Percentiles rank a stretch among this genome's conserved stretches.
These are phyloP conservation scores for Tribolium freemani DNA, from an alignment of 2,888 invertebrate species.

Conservation along the genomic window DNA sequence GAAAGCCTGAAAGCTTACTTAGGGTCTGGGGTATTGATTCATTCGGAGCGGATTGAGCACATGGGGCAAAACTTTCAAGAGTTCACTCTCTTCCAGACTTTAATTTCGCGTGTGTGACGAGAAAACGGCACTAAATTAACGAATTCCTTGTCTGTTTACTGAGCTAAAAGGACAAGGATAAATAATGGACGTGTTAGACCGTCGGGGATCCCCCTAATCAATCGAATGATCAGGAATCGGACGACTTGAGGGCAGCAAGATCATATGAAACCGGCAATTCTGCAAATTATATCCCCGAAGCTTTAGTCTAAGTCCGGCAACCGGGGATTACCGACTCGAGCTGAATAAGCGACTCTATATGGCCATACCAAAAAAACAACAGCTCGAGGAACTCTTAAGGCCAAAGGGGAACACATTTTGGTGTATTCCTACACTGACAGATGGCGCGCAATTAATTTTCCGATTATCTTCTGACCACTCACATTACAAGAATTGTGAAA, in stretches of 20 bases:
- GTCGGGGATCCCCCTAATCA: conserved; percentile 39
- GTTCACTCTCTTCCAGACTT: conserved; percentile 29
- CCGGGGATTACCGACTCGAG: conserved; percentile 47
- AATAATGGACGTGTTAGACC: conserved; percentile 46
- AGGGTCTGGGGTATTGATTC: conserved; percentile 51
- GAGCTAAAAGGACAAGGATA: conserved; percentile 46
- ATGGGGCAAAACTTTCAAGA: conserved; percentile 43
- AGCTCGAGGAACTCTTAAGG: background rate
- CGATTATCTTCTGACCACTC: too few species aligned
- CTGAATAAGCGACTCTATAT: conserved; percentile 46
- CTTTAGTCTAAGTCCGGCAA: conserved; percentile 37
- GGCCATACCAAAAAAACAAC: background rate
- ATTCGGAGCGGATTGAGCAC: conserved; percentile 44
- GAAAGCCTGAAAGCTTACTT: conserved; percentile 49
- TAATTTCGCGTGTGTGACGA: background rate
- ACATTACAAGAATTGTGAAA: background rate
- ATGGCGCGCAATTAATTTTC: too few species aligned
- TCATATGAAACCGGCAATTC: conserved; percentile 32
- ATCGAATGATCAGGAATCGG: conserved; percentile 34
- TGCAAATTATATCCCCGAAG: conserved; percentile 40
- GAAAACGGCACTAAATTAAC: conserved; percentile 46
- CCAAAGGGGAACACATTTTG: too few species aligned
- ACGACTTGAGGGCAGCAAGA: conserved; percentile 10
- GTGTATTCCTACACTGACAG: too few species aligned
- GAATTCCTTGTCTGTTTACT: conserved; percentile 48